Base-by-base conservation (phyloP, 2,888 invertebrate species). In the Caradrina clavipalpis region DNA sequence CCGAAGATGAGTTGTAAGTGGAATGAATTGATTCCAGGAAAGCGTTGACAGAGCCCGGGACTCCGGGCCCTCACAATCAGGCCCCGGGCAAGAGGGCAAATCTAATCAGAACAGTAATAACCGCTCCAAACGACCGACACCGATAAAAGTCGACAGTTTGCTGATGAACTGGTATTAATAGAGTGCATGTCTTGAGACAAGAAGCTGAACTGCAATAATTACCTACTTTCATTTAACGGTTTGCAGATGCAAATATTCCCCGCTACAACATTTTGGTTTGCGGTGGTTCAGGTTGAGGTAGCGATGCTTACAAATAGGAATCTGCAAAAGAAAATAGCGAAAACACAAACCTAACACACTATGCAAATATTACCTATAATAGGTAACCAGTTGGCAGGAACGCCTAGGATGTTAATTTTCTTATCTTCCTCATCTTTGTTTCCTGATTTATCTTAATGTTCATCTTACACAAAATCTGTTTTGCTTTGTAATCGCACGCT, bases 51-150 rank as follows among this genome's bases (percentile, higher is more conserved):
- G 42, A 31, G 17, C 17, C 53, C 11, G 13, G 26, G 19, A 11
- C 11, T 31, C 47, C 42, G 49, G 51, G 22, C 62, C 63, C 45
- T 55, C 21, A 15, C 64, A 75, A 69, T 56, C 62, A 54, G 26
- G 45, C 76, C 55, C 21, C 49, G 42, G 66, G 74, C 74, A 22
- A 64, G 17, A 50, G 47, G 26, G 61, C 26, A 53, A 64, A 64
- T 73, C 22, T 50, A 53, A 65, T 79, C 54, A n/a, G 57, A 53
- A 58, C 45, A 58, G 64, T 42, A 73, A 68, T 59, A 65, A 53
- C 26, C 51, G 26, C 26, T 57, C 42, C 15, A 45, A 55, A 39
- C 61, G 57, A 61, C 42, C 55, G 58, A 55, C 58, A 62, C 39
- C 15, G 11, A 53, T 59, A 57, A 56, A 26, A 57, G 19, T 49